Evolutionary conservation across 2,888 invertebrate species (phyloP).

Genomic region (Plemyria rubiginata): DNA sequence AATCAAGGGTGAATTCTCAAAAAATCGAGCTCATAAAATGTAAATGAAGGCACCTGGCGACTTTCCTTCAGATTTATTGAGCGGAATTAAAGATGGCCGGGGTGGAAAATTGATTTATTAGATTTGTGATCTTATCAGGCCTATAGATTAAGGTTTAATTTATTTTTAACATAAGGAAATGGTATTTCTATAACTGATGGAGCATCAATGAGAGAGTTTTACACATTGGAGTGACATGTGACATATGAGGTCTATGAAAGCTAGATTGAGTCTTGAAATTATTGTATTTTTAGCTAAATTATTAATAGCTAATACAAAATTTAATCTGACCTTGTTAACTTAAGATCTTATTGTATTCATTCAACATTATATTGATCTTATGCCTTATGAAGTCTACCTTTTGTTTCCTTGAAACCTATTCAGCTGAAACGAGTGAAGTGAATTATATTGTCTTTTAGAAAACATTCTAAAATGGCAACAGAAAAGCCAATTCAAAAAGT

Average conservation of each 20-base stretch:
- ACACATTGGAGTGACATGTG: too few species aligned
- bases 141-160: too few species aligned
- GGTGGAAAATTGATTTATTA: slow-evolving; percentile 17
- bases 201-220: too few species aligned
- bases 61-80: slow-evolving; percentile 40
- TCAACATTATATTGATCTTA: neutral
- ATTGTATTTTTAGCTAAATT: neutral
- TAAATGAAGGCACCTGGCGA: slow-evolving; percentile 59
- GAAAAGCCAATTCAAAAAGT: too few species aligned
- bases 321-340: neutral
- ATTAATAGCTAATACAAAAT: neutral
- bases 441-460: neutral
- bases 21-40: slow-evolving; percentile 69
- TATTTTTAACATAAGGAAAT: too few species aligned
- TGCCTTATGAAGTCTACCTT: neutral
- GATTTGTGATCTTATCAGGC: slow-evolving; percentile 17
- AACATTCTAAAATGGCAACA: neutral
- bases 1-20: neutral
- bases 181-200: too few species aligned
- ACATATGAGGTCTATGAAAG: too few species aligned
- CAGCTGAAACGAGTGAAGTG: neutral
- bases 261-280: too few species aligned
- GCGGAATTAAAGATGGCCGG: slow-evolving; percentile 35
- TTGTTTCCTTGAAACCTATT: neutral
- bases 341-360: neutral